These are phyloP conservation scores for Hycleus phaleratus DNA, from an alignment of 1,140 invertebrate genomes.

Conservation along the genomic window DNA sequence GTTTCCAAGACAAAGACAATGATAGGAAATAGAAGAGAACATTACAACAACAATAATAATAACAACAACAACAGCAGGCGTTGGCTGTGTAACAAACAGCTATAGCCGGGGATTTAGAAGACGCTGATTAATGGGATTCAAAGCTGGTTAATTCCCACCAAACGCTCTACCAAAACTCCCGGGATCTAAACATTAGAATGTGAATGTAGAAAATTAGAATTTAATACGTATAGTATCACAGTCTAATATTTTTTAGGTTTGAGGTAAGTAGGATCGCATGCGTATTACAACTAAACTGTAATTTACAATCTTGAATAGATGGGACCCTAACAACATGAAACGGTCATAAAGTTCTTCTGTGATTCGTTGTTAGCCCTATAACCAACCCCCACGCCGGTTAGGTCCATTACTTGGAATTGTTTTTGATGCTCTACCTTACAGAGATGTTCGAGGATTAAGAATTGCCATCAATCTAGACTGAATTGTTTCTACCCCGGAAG, in stretches of 20 bases:
- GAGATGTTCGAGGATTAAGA: slow-evolving; percentile 5
- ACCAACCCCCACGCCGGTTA: no score
- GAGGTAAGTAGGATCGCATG: slow-evolving; percentile 31
- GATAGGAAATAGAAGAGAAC: no score
- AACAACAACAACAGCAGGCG: slow-evolving; percentile 7
- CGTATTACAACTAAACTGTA: slow-evolving; percentile 32
- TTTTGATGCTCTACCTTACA: slow-evolving; percentile 33
- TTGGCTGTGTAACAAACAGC: slow-evolving; percentile 37
- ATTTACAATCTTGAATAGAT: slow-evolving; percentile 39
- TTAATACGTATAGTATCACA: slow-evolving; percentile 13
- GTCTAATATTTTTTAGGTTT: slow-evolving; percentile 12
- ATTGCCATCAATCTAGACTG: slow-evolving; percentile 20
- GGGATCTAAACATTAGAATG: slow-evolving; percentile 27
- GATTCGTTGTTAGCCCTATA: no score
- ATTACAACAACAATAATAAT: background rate
- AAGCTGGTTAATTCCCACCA: slow-evolving; percentile 42
- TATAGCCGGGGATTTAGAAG: slow-evolving; percentile 38
- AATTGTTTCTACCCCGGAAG: no score
- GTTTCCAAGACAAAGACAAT: no score
- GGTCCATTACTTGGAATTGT: slow-evolving; percentile 29
- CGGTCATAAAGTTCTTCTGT: slow-evolving; percentile 29
- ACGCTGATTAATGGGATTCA: slow-evolving; percentile 42
- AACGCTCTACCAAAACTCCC: slow-evolving; percentile 41
- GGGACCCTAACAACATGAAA: slow-evolving; percentile 21
- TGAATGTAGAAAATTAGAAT: slow-evolving; percentile 9